Evolutionary conservation across 2,113 vertebrate genomes (phyloP).

Genomic region (Lycocorax pyrrhopterus): DNA sequence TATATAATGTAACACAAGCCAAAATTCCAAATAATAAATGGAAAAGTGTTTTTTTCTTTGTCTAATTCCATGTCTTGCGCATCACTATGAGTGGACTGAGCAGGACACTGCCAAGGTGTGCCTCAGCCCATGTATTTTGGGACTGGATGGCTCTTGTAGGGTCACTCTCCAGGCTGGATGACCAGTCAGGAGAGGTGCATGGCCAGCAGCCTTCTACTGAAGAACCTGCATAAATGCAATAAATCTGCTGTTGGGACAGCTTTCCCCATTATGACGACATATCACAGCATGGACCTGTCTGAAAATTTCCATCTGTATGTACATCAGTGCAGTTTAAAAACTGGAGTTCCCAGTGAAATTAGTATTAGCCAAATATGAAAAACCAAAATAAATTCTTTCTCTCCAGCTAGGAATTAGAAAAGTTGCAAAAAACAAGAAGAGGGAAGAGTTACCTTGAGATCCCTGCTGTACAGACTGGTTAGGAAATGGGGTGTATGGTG

Average conservation of each 20-base stretch:
- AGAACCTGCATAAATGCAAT: background rate
- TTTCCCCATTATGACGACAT: background rate
- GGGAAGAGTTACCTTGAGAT: constrained; percentile 63
- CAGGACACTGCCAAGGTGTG: background rate
- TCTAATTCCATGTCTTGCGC: background rate
- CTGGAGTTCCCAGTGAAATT: background rate
- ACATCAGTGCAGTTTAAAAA: background rate
- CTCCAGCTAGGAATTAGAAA: background rate
- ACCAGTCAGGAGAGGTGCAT: background rate
- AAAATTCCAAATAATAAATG: background rate
- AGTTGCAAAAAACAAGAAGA: background rate
- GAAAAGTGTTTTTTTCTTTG: background rate
- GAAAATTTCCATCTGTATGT: background rate
- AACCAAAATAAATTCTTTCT: background rate
- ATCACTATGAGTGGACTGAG: background rate
- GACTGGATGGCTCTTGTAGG: background rate
- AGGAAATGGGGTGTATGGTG: constrained; percentile 78
- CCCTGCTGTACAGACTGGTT: constrained; percentile 78
- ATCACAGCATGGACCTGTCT: background rate
- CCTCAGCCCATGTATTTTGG: background rate
- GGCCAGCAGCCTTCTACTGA: background rate
- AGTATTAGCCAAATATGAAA: background rate
- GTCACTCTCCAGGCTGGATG: background rate
- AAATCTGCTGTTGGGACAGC: background rate
- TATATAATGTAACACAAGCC: background rate